Conservation (phyloP, 2,113 vertebrate genomes). For the Melanerpes formicivorus region DNA sequence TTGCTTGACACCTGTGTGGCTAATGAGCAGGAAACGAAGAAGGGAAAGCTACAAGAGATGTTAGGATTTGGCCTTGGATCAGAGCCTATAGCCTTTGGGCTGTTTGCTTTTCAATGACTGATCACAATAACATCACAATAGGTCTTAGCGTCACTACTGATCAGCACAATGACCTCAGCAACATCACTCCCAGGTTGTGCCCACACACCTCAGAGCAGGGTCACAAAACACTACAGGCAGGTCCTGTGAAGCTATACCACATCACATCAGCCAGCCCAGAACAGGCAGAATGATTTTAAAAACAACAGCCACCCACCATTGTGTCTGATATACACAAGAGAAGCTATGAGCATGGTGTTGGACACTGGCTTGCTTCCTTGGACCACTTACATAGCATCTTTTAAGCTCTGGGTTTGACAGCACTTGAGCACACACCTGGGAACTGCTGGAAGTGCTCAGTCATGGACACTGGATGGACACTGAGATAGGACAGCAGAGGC, state of each 20-base stretch:
- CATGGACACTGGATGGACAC: background rate
- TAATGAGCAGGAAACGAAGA: background rate
- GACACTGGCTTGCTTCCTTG: background rate
- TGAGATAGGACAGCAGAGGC: background rate
- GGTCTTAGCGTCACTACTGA: background rate
- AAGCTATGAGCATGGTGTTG: accelerated
- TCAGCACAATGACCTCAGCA: background rate
- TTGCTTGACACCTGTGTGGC: background rate
- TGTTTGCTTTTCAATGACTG: background rate
- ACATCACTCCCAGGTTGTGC: background rate
- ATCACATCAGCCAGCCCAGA: background rate
- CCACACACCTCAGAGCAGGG: background rate
- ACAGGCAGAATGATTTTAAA: no score
- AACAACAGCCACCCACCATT: background rate
- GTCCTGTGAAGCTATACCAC: no score
- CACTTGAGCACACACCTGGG: accelerated
- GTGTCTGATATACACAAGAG: background rate
- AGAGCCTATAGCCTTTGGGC: background rate
- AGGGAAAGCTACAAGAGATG: background rate
- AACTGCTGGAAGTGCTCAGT: background rate
- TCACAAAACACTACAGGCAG: accelerated
- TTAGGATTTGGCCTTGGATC: background rate
- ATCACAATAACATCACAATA: background rate
- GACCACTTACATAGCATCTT: accelerated
- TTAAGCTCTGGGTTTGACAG: background rate